A percentile compares a stretch with the other conserved stretches of the same genome.
Conservation (phyloP, 2,113 vertebrate species). For the Helogale parvula region DNA sequence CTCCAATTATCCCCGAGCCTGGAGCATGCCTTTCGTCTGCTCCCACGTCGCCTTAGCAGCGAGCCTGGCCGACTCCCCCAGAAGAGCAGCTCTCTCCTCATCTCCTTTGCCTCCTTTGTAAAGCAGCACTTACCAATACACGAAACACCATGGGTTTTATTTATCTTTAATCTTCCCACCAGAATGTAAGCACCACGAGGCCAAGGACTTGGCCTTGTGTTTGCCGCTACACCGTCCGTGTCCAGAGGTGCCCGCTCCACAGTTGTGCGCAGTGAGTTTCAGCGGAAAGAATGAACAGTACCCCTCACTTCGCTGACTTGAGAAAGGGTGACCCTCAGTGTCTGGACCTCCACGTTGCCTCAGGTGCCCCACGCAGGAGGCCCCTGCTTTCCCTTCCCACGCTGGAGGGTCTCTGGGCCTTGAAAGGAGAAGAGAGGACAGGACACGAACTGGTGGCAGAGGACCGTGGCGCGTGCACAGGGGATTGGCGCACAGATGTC, state of each 20-base stretch:
- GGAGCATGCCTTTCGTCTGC: neutral
- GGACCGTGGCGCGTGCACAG: neutral
- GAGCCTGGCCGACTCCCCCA: neutral
- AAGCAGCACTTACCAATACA: neutral
- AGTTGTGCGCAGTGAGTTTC: neutral
- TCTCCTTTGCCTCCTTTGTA: neutral
- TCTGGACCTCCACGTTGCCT: neutral
- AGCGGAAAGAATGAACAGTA: neutral
- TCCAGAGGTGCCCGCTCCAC: neutral
- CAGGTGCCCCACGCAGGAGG: neutral
- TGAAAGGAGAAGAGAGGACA: neutral
- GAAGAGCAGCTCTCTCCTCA: neutral
- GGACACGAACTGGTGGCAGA: neutral
- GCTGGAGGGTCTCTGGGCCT: neutral
- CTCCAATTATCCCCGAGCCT: too few relatives aligned
- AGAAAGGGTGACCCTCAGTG: neutral
- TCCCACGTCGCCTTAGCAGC: neutral
- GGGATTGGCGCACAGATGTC: neutral
- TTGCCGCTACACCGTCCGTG: neutral
- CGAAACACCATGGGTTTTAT: neutral
- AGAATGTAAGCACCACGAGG: neutral
- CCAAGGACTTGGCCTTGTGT: neutral
- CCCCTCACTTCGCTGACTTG: neutral
- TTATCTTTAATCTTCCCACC: neutral
- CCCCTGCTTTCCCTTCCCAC: neutral